phyloP scores from a whole-genome alignment of 2,888 invertebrate species.

The Leptopterna dolabrata region DNA sequence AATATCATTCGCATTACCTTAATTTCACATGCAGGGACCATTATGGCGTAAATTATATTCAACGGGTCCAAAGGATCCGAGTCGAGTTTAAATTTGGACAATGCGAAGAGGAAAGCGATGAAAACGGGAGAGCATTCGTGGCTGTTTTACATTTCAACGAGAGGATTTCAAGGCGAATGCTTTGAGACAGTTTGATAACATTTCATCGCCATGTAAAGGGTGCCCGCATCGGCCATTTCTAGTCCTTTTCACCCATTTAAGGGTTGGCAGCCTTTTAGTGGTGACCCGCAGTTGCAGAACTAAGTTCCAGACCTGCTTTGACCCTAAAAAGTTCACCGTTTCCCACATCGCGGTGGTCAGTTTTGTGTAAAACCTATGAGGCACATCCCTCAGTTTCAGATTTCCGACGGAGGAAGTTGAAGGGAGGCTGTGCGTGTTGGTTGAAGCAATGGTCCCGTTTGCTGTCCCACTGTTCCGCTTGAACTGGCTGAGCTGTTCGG shows the following conservation, averaged over 20 bases:
- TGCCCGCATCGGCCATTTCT: neutral
- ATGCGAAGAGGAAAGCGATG: neutral
- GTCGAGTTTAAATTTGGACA: neutral
- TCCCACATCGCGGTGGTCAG: neutral
- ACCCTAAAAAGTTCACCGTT: neutral
- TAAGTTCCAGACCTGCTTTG: neutral
- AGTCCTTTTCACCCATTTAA: neutral
- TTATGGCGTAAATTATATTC: neutral
- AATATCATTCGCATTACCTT: neutral
- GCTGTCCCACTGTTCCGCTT: too few species aligned
- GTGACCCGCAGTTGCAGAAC: neutral
- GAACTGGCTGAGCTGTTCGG: too few species aligned
- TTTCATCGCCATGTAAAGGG: constrained; percentile 6
- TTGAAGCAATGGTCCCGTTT: too few species aligned
- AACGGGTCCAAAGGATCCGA: neutral
- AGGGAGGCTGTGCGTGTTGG: too few species aligned
- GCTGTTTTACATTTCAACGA: constrained; percentile 23
- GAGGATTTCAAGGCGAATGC: neutral
- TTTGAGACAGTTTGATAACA: constrained; percentile 37
- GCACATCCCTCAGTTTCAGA: neutral
- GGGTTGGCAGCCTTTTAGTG: neutral
- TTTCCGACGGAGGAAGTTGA: neutral
- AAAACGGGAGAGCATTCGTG: constrained; percentile 11
- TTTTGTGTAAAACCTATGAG: neutral
- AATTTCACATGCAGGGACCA: neutral